phyloP scores from a whole-genome alignment of 2,113 vertebrate species.

The Poeciliopsis prolifica region DNA sequence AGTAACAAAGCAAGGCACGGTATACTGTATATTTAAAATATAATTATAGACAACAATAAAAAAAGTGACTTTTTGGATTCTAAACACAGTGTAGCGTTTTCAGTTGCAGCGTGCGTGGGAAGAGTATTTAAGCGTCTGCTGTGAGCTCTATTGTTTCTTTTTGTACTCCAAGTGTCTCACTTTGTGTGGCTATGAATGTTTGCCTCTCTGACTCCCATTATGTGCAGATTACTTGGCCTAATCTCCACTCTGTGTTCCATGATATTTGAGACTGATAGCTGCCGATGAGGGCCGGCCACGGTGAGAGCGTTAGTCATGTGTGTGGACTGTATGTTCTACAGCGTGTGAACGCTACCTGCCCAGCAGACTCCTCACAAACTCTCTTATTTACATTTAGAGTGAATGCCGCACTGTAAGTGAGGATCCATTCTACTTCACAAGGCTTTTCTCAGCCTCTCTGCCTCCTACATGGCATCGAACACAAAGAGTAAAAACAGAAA shows the following conservation, averaged over 20 bases:
- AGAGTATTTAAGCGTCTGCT: slow-evolving; percentile 6
- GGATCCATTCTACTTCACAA: slow-evolving; percentile 57
- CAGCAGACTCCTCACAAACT: slow-evolving; percentile 69
- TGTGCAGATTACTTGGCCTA: background rate
- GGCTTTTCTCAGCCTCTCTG: slow-evolving; percentile 38
- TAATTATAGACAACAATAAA: background rate
- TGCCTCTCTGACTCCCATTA: slow-evolving; percentile 9
- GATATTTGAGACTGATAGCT: slow-evolving; percentile 31
- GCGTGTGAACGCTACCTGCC: slow-evolving; percentile 67
- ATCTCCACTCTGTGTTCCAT: slow-evolving; percentile 10
- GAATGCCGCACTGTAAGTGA: slow-evolving; percentile 65
- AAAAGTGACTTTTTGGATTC: background rate
- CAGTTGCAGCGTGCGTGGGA: slow-evolving; percentile 6
- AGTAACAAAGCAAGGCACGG: background rate
- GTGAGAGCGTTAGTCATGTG: slow-evolving; percentile 16
- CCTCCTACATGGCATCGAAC: slow-evolving; percentile 52
- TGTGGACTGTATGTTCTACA: slow-evolving; percentile 39
- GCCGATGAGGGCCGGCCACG: slow-evolving; percentile 10
- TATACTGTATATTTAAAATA: background rate
- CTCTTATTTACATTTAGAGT: slow-evolving; percentile 86
- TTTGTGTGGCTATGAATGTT: background rate
- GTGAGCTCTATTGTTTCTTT: slow-evolving; percentile 25
- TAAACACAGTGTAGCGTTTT: background rate
- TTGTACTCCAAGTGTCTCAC: slow-evolving; percentile 2
- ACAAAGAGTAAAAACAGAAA: slow-evolving; percentile 70